Base-by-base conservation (phyloP, 2,797 vertebrate genomes). In the Potorous gilbertii region DNA sequence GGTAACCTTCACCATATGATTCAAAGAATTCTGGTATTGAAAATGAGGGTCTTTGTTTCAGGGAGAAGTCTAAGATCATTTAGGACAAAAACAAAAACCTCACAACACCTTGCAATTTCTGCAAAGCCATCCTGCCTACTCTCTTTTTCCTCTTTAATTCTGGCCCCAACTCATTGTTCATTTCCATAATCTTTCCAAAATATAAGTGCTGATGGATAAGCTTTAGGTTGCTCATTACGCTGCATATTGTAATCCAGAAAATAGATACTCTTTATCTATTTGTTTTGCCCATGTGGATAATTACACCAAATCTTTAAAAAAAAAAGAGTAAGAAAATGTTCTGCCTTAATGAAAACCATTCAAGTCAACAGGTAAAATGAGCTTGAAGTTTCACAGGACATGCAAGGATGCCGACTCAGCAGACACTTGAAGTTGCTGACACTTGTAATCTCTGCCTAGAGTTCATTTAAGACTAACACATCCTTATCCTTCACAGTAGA, bases 351-450 rank as follows among this genome's bases (percentile, higher is more conserved):
- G 91, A 50, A 59, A 40, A 54, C 24, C 34, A 31, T 96, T 81
- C 46, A 54, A 56, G 31, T 56, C 59, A 66, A 93, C 56, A 95
- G 55, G 92, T 50, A 90, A 74, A 55, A 92, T 56, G 56, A 95
- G 31, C 40, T 87, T 28, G 52, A 92, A 55, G 55, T 54, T 62
- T 94, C 54, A 1, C 1, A n/a, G 90, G 0, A 4, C 66, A 90
- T 16, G 92, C 66, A 13, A 81, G 92, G 93, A 93, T 31, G 40
- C 9, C 90, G 66, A 92, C 62, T 91, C 55, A 93, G 90, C 50
- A 31, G 93, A 94, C 90, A 89, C 93, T 95, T 59, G 5, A n/a
- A 91, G 0, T 9, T 62, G 87, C 94, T 97, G 62, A 92, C 90
- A 90, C 91, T 55, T 91, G 59, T 28, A 96, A 59, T 11, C 14